Evolutionary conservation across 2,888 invertebrate genomes (phyloP).

Genomic region (Odontomyia ornata): DNA sequence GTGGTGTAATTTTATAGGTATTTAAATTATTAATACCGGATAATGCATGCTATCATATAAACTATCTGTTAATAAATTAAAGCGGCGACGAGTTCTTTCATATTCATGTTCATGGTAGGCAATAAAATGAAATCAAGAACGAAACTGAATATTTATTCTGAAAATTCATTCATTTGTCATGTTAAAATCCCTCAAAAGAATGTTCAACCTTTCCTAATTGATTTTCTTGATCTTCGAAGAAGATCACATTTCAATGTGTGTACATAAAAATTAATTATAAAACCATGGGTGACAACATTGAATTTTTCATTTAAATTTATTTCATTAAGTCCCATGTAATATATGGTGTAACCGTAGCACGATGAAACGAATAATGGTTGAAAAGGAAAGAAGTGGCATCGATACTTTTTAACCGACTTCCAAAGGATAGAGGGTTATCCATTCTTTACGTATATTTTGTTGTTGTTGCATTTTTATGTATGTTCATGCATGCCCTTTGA

Average conservation of each 20-base stretch:
- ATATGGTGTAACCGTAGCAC: too few relatives aligned
- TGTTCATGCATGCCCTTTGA: too few relatives aligned
- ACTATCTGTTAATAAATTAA: not conserved
- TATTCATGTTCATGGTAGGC: not conserved
- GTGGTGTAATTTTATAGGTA: too few relatives aligned
- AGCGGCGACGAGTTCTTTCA: not conserved
- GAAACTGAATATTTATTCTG: not conserved
- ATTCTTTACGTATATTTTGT: too few relatives aligned
- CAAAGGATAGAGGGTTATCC: too few relatives aligned
- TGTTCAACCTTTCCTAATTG: not conserved
- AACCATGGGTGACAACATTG: not conserved
- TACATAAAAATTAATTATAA: conserved; percentile 13
- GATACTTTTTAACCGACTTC: too few relatives aligned
- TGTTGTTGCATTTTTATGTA: too few relatives aligned
- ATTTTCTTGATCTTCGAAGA: not conserved
- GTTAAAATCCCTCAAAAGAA: not conserved
- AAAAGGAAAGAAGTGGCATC: too few relatives aligned
- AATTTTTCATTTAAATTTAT: not conserved
- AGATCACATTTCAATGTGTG: not conserved
- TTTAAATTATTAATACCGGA: too few relatives aligned
- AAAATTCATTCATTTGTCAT: not conserved
- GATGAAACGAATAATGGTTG: too few relatives aligned
- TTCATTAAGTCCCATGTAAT: not conserved
- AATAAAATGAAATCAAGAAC: not conserved
- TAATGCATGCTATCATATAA: too few relatives aligned